Conservation (phyloP, 2,113 vertebrate genomes). For the Pantherophis guttatus region DNA sequence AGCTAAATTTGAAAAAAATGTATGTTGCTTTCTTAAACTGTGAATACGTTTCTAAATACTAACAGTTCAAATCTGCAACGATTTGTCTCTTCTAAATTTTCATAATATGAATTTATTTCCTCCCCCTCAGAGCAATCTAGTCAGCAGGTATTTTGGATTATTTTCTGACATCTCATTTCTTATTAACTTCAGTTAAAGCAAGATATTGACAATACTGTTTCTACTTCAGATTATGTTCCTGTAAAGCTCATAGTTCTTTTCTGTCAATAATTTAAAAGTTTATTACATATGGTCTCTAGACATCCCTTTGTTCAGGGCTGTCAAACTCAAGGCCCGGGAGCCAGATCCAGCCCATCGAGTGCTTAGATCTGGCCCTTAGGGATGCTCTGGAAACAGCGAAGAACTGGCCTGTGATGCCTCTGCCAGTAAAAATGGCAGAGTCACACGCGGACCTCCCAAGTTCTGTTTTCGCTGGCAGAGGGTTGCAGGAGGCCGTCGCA, state of each 20-base stretch:
- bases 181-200: neutral
- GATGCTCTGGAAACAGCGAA: too few relatives aligned
- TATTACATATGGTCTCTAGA: neutral
- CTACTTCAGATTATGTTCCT: neutral
- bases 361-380: too few relatives aligned
- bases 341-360: too few relatives aligned
- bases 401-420: too few relatives aligned
- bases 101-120: neutral
- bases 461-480: too few relatives aligned
- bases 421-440: too few relatives aligned
- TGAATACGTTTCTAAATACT: neutral
- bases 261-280: neutral
- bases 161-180: neutral
- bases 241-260: neutral
- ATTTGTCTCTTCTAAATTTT: neutral
- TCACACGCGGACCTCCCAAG: too few relatives aligned
- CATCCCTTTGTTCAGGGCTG: neutral
- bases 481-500: too few relatives aligned
- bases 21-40: neutral
- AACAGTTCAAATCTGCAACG: neutral
- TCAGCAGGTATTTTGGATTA: neutral
- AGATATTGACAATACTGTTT: neutral
- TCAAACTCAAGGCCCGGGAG: too few relatives aligned
- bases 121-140: neutral
- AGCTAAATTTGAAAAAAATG: neutral